Conservation (phyloP, 2,797 vertebrate genomes). For the Acrocephalus scirpaceus region DNA sequence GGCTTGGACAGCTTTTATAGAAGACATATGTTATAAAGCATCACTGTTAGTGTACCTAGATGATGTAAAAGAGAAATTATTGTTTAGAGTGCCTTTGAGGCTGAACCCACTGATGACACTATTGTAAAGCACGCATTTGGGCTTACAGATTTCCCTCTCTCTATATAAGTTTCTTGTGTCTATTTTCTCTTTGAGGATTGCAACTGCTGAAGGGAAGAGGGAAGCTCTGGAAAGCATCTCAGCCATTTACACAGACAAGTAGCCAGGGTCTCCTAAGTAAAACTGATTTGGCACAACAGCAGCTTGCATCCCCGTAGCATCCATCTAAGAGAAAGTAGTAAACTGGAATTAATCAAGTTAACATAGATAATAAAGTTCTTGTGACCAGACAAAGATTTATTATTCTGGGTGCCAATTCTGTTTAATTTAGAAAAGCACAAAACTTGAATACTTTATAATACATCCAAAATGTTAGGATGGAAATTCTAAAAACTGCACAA, state of each 20-base stretch:
- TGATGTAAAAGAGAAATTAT: not conserved
- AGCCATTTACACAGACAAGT: not conserved
- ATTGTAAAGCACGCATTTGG: not conserved
- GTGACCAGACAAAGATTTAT: not conserved
- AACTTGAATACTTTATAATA: not conserved
- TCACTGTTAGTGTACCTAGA: not conserved
- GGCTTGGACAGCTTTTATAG: not conserved
- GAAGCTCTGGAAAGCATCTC: not conserved
- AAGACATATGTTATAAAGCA: not conserved
- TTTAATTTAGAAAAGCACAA: not conserved
- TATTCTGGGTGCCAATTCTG: not conserved
- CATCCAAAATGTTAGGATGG: not conserved
- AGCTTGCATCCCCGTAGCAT: not conserved
- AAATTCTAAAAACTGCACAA: not conserved
- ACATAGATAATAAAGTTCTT: not conserved
- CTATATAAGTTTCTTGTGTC: not conserved
- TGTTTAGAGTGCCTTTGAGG: not conserved
- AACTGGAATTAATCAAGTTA: not conserved
- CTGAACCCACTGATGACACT: not conserved
- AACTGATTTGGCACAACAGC: not conserved
- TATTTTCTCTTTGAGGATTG: not conserved
- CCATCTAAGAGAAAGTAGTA: not conserved
- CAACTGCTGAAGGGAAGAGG: not conserved
- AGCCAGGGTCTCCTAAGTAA: not conserved
- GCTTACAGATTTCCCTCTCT: not conserved